These are phyloP conservation scores for Microdon myrmicae DNA, from an alignment of 2,888 invertebrate genomes.

Conservation along the genomic window DNA sequence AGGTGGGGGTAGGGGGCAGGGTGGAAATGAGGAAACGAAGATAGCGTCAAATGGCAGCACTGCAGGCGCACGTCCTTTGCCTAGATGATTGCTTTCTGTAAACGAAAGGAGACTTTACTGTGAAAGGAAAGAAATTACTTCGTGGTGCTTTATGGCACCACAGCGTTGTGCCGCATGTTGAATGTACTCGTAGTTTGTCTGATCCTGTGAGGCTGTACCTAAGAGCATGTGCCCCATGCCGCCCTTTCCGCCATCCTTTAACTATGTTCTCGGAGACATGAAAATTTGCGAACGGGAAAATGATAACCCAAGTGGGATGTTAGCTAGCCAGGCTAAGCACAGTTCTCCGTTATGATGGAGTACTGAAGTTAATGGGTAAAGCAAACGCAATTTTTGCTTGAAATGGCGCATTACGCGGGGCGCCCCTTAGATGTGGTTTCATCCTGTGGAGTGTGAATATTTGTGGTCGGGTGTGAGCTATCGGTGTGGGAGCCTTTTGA, in stretches of 20 bases:
- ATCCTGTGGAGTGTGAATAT: conserved; percentile 18
- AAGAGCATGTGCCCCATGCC: too few species aligned
- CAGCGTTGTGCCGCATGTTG: conserved; percentile 50
- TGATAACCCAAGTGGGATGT: conserved; percentile 16
- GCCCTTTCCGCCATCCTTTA: conserved; percentile 43
- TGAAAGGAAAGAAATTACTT: conserved; percentile 41
- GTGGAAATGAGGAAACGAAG: too few species aligned
- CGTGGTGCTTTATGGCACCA: conserved; percentile 48
- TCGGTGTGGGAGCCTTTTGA: neutral
- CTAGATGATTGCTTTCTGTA: conserved; percentile 49
- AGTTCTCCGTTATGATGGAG: conserved; percentile 51
- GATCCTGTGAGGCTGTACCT: conserved; percentile 37
- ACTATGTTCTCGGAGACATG: conserved; percentile 36
- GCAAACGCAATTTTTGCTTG: conserved; percentile 51
- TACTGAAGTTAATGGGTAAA: conserved; percentile 52
- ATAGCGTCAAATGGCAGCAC: neutral
- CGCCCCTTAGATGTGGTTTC: conserved; percentile 20
- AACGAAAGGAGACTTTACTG: neutral
- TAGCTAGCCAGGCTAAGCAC: conserved; percentile 10
- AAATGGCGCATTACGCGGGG: conserved; percentile 42
- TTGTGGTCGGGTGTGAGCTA: conserved; percentile 19
- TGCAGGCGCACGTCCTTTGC: conserved; percentile 39
- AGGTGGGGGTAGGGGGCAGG: neutral
- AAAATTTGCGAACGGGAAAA: conserved; percentile 52
- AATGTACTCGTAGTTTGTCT: conserved; percentile 45